Conservation (phyloP, 2,113 vertebrate species). For the Anser cygnoides region DNA sequence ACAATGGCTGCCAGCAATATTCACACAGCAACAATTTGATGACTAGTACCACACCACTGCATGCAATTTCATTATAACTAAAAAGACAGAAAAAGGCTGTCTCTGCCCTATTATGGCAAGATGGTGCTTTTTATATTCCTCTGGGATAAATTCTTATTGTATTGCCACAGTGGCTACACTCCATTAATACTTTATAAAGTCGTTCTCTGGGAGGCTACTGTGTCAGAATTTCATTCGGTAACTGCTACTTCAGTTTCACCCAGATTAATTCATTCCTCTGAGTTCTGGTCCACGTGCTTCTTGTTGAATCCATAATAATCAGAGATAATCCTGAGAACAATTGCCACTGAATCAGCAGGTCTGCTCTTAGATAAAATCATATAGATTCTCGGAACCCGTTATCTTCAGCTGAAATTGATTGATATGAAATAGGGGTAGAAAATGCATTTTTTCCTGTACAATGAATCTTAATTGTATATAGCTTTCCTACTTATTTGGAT, state of each 20-base stretch:
- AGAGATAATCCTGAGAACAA: conserved; percentile 22
- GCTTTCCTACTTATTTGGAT: not conserved
- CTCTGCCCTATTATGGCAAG: not conserved
- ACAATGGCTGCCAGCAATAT: not conserved
- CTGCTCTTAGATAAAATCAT: not conserved
- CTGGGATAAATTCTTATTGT: conserved; percentile 20
- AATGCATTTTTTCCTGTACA: not conserved
- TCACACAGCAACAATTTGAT: not conserved
- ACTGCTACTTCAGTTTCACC: conserved; percentile 25
- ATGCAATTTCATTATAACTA: not conserved
- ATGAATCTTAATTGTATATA: not conserved
- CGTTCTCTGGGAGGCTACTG: conserved; percentile 37
- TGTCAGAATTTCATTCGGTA: conserved; percentile 46
- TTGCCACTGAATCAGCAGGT: conserved; percentile 28
- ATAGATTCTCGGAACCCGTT: not conserved
- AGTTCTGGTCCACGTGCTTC: not conserved
- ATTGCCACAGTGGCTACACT: conserved; percentile 24
- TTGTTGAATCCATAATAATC: not conserved
- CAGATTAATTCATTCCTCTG: conserved; percentile 6
- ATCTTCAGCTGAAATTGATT: not conserved
- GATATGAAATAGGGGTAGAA: not conserved
- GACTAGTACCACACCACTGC: not conserved
- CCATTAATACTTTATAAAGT: conserved; percentile 62
- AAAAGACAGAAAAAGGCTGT: conserved; percentile 6
- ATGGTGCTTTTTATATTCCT: not conserved